Evolutionary conservation across 2,113 vertebrate genomes (phyloP).

Genomic region (Ictidomys tridecemlineatus): DNA sequence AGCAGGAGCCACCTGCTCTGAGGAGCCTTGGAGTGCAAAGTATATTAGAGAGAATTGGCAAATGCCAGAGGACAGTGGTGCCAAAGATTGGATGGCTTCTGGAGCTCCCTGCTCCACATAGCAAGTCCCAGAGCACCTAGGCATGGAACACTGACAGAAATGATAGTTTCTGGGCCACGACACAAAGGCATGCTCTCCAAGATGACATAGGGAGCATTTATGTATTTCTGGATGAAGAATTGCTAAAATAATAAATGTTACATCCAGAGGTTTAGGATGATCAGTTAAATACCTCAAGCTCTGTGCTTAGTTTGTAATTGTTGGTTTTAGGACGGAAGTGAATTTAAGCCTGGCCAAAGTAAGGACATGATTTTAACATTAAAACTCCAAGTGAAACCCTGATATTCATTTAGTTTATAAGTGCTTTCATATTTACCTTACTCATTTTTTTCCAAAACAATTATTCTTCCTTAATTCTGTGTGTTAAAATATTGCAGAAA

Average conservation of each 20-base stretch:
- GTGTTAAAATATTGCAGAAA: background rate
- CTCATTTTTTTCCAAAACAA: background rate
- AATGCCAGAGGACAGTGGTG: background rate
- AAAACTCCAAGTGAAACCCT: background rate
- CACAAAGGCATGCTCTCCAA: rapidly evolving
- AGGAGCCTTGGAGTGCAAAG: background rate
- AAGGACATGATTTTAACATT: background rate
- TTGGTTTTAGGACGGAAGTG: background rate
- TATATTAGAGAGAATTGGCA: background rate
- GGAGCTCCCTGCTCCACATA: background rate
- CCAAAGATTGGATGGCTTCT: background rate
- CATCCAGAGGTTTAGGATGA: background rate
- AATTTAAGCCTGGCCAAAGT: background rate
- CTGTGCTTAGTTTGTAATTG: background rate
- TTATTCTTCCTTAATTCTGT: background rate
- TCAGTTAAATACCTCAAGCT: background rate
- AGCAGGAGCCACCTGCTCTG: conserved; percentile 52
- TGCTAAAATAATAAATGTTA: background rate
- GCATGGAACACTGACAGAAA: background rate
- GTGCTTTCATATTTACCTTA: background rate
- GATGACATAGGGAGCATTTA: background rate
- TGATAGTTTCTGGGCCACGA: background rate
- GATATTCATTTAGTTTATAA: background rate
- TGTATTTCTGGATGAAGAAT: background rate
- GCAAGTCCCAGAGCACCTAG: background rate